Base-by-base conservation (phyloP, 1,140 invertebrate genomes). In the Orussus abietinus region DNA sequence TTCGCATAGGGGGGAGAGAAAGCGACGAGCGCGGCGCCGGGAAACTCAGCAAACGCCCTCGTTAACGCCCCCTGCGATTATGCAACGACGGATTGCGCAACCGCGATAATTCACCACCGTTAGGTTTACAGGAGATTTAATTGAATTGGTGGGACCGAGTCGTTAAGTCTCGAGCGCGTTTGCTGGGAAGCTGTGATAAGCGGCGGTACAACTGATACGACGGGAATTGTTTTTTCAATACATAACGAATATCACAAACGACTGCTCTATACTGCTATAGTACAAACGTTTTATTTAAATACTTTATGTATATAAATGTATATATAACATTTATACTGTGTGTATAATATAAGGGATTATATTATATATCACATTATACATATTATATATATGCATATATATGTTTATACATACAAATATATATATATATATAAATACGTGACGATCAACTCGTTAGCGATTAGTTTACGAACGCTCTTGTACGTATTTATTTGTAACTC, bases 251-350 rank as follows among this genome's bases (percentile, higher is more conserved):
- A 54, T 47, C 52, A 66, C 57, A 70, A 68, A 70, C 55, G 68
- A 71, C 68, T 71, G 69, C 69, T 72, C 69, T 72, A 72, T 68
- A 72, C 69, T 72, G 69, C 66, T 71, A 69, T 69, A 72, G 69
- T 72, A 72, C 69, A 72, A 72, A 72, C 69, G 62, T 70, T 72
- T 70, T 66, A 60, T 68, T 62, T 70, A 68, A 66, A 67, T 71
- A 64, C 62, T 67, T 63, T 69, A 56, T 60, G 58, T 53, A 58
- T 25, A 11, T 19, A 44, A 47, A 45, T 43, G 45, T 55, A 55
- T 49, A 42, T 58, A 45, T 55, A 51, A 38, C 6, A 38, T 29
- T 29, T 14, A 38, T 31, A 44, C 14, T 39, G 45, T 49, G 40
- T 46, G 38, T 38, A 30, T 10, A 32, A 42, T 45, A 19, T 43